Base-by-base conservation (phyloP, 2,797 vertebrate species). In the Typhlichthys eigenmanni region DNA sequence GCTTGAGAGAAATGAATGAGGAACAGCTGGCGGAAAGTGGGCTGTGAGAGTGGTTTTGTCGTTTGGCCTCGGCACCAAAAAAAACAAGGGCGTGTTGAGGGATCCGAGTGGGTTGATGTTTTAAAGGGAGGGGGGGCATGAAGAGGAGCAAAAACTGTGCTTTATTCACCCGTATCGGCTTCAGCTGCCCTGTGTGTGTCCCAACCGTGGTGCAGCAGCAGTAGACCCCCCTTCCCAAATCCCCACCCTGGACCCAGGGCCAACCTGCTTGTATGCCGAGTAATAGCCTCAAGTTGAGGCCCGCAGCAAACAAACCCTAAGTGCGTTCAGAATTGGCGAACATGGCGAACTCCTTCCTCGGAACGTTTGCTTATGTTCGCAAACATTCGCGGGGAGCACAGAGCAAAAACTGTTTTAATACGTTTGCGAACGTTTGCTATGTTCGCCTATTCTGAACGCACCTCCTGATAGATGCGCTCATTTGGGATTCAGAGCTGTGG, bases 401-500 rank as follows among this genome's bases (percentile, higher is more conserved):
- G 24, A 29, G 3, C 4, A 29, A 29, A 4, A 4, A 4, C 24
- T 4, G 24, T 29, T 29, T 29, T 4, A 29, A 29, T 29, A 29
- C 0, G 3, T 29, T 29, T 29, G 4, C 3, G 4, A 29, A 29
- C 24, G 3, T 29, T 29, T 0, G 3, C 24, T 29, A 29, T 29
- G 24, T 29, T 29, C 24, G 3, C 24, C 24, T 29, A 29, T 29
- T 29, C 24, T 29, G 24, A 29, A 29, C 24, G 3, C 4, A 4
- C 4, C 85, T 75, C 75, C 85, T 87, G 89, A 89, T 87, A 91
- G 85, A 88, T 87, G 82, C 82, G 79, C 85, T 89, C 83, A 89
- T 91, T 87, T 89, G 80, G 77, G 84, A 90, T 87, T 86, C 88
- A 87, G 86, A 88, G 86, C 88, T 90, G 90, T 82, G 86, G 87